Evolutionary conservation across 2,797 vertebrate genomes (phyloP).

Genomic region (Masticophis lateralis): DNA sequence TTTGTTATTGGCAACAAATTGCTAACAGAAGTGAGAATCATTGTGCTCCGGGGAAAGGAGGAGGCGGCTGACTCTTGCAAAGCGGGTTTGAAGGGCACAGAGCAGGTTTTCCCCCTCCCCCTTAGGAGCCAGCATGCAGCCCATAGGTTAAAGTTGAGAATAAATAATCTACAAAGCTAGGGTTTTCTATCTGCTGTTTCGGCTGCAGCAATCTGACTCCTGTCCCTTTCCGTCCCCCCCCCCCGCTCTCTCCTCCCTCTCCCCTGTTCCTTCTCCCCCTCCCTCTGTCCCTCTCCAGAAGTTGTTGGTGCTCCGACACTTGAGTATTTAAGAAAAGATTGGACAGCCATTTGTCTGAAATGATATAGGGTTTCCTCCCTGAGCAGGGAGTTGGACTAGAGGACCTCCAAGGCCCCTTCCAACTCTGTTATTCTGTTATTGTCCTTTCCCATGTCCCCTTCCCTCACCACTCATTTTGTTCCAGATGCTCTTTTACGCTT

Average conservation of each 20-base stretch:
- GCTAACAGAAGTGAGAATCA: slow-evolving; percentile 39
- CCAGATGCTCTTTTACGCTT: background rate
- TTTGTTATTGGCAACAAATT: slow-evolving; percentile 44
- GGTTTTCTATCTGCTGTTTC: slow-evolving; percentile 54
- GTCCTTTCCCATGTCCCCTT: background rate
- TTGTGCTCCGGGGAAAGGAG: slow-evolving; percentile 23
- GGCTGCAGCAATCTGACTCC: slow-evolving; percentile 47
- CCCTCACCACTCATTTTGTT: background rate
- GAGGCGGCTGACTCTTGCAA: slow-evolving; percentile 38
- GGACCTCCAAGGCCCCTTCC: background rate
- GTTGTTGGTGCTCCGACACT: background rate
- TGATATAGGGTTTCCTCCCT: background rate
- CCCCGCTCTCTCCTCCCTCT: background rate
- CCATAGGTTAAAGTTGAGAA: slow-evolving; percentile 24
- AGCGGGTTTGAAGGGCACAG: slow-evolving; percentile 12
- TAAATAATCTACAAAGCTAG: slow-evolving; percentile 40
- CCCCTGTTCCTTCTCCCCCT: slow-evolving; percentile 3
- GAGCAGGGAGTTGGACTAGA: background rate
- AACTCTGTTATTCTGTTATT: background rate
- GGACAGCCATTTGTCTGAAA: background rate
- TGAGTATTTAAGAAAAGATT: background rate
- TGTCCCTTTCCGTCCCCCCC: slow-evolving; percentile 8
- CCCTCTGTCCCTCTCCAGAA: background rate
- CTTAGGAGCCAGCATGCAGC: slow-evolving; percentile 37
- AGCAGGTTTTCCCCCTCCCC: slow-evolving; percentile 32